Evolutionary conservation across 2,797 vertebrate species (phyloP), one percentile per base, ranked within the genome.

Genomic region (Muscicapa striata): DNA sequence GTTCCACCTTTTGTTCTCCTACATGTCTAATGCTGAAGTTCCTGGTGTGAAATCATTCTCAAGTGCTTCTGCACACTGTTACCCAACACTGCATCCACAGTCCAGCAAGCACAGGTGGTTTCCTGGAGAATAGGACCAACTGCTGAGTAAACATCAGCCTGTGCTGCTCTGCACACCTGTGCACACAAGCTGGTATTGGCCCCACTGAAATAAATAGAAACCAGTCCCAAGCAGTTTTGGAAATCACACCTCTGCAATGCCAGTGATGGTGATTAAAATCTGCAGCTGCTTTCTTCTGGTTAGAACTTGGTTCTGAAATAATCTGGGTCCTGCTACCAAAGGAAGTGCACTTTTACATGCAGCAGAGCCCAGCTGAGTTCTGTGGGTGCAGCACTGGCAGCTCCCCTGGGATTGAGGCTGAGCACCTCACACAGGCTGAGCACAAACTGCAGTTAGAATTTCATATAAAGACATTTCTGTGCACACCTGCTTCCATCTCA

Each of bases 81-180:
- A 14, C 61, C 91, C 55, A 52, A n/a, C 48, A 30, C 16, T 0
- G 4, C 63, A 73, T 16, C 57, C 86, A 15, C 57, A 46, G 85
- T 24, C 62, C 88, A 57, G 72, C 72, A 23, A 23, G 51, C 38
- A 13, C 70, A 57, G 63, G 73, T 64, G 81, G 41, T 51, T 93
- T 74, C 68, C 68, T 89, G 78, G 64, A 63, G 72, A 84, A 68
- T 5, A 32, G 38, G 11, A 45, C 0, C 2, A 58, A 26, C 55
- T 69, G n/a, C 82, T 82, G 89, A 58, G 63, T 38, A 89, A 90
- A 77, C 55, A 59, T 1, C 75, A 66, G 52, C 64, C 5, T 2
- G 27, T 0, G 0, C 67, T n/a, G 67, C 84, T 62, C 89, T 16
- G 6, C 69, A 21, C 10, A 9, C 22, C 8, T 6, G 5, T n/a